Conservation (phyloP, 2,888 invertebrate genomes). For the Lamellibrachia satsuma region DNA sequence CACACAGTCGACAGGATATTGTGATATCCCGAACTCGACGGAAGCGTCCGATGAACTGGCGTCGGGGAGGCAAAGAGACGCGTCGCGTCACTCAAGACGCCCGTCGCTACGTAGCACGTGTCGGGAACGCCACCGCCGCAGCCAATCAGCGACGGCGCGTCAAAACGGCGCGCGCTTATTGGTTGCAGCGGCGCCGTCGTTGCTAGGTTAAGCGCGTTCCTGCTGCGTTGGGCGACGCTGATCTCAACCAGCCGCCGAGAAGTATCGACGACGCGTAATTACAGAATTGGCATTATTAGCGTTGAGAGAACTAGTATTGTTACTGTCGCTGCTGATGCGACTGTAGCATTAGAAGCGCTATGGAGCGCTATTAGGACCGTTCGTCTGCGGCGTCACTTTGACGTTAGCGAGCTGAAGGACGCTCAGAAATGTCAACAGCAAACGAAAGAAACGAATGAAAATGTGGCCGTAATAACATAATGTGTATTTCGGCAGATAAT, state of each 20-base stretch:
- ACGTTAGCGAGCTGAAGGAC: neutral
- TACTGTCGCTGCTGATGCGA: neutral
- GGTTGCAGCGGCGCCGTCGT: neutral
- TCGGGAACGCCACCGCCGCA: neutral
- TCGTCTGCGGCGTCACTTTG: neutral
- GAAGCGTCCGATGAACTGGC: neutral
- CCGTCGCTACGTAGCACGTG: neutral
- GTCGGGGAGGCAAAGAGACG: neutral
- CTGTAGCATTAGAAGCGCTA: neutral
- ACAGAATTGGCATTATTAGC: neutral
- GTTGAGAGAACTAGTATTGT: neutral
- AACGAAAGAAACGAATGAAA: neutral
- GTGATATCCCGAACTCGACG: neutral
- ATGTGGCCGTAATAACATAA: neutral
- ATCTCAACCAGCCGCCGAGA: neutral
- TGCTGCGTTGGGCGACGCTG: neutral
- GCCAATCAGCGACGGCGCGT: neutral
- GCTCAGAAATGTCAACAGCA: neutral
- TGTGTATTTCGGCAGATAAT: neutral
- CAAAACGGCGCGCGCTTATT: neutral
- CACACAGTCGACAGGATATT: neutral
- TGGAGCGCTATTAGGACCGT: neutral
- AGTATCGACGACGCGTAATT: neutral
- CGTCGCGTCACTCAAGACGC: neutral
- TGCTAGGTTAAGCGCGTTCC: neutral